Base-by-base conservation (phyloP, 1,140 invertebrate genomes). In the Choristoneura fumiferana region DNA sequence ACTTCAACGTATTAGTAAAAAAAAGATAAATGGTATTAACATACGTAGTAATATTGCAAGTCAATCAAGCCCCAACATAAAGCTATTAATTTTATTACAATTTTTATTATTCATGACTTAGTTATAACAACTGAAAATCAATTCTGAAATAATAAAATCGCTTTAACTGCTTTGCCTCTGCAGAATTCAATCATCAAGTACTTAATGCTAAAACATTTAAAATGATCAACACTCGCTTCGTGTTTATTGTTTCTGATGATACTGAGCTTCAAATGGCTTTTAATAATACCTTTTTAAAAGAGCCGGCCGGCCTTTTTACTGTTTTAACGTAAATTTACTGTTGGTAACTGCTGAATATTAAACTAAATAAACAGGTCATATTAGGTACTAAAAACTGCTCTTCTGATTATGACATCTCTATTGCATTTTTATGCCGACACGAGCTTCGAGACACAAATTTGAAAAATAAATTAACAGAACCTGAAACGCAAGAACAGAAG, bases 271-370 rank as follows among this genome's bases (percentile, higher is more conserved):
- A 62, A 71, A 67, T 67, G 53, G 60, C 66, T 66, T 75, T 67
- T 69, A 71, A 75, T 71, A 67, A 71, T 65, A 71, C 62, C 57
- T 62, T 63, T 71, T 64, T 63, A 54, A 17, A n/a, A n/a, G n/a
- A 43, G 57, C 57, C 37, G 62, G 12, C 57, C 71, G n/a, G 55
- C 63, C 66, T 38, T 63, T 69, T 71, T 39, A 65, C 65, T 71
- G 71, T 71, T 59, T 39, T 49, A 49, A 55, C n/a, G 10, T 45
- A 33, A 58, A 37, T 35, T 60, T 60, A 62, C 37, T 57, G 35
- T 60, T 54, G 34, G 54, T 58, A 49, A 35, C 49, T 60, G 55
- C 45, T 57, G 54, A 54, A 64, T 22, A 37, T 57, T 62, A 58
- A 49, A 59, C 40, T 58, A 65, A 52, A 39, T 29, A 57, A 40